A percentile compares a stretch with the other conserved stretches of the same genome.
These are phyloP conservation scores for Halictus rubicundus DNA, from an alignment of 1,140 invertebrate species.

Conservation along the genomic window DNA sequence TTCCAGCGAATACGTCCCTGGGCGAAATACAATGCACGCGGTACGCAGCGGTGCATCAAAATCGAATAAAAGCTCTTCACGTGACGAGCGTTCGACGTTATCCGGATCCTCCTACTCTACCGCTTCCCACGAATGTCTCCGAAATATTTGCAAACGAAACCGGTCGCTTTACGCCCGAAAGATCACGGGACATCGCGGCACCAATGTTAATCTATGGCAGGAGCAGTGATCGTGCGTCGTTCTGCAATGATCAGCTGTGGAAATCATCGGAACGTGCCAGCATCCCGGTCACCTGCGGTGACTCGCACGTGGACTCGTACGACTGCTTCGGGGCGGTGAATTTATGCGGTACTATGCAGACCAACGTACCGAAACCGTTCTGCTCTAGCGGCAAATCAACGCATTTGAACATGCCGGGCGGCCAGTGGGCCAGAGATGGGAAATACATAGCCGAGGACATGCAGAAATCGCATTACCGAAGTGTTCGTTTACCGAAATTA, in stretches of 20 bases:
- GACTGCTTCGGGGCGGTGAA: constrained; percentile 85
- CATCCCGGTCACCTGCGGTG: constrained; percentile 61
- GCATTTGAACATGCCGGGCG: constrained; percentile 87
- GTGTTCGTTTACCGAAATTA: not conserved
- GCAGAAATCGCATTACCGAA: constrained; percentile 82
- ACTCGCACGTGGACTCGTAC: constrained; percentile 84
- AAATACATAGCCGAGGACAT: constrained; percentile 86
- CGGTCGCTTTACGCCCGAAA: constrained; percentile 83
- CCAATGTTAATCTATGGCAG: constrained; percentile 80
- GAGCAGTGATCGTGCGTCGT: constrained; percentile 1
- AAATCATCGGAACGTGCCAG: not conserved
- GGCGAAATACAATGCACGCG: constrained; percentile 35
- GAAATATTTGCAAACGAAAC: constrained; percentile 79
- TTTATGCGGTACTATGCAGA: constrained; percentile 87
- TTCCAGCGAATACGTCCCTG: constrained; percentile 14
- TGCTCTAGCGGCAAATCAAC: constrained; percentile 81
- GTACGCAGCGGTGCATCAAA: constrained; percentile 4
- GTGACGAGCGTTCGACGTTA: constrained; percentile 64
- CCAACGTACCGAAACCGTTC: constrained; percentile 87
- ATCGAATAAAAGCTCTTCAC: constrained; percentile 59
- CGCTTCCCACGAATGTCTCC: constrained; percentile 78
- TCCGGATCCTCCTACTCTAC: constrained; percentile 71
- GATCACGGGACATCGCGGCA: constrained; percentile 83
- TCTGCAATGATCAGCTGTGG: not conserved
- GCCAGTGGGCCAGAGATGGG: constrained; percentile 84